phyloP scores from a whole-genome alignment of 2,888 invertebrate genomes.

The Hipparchia sbordonii region DNA sequence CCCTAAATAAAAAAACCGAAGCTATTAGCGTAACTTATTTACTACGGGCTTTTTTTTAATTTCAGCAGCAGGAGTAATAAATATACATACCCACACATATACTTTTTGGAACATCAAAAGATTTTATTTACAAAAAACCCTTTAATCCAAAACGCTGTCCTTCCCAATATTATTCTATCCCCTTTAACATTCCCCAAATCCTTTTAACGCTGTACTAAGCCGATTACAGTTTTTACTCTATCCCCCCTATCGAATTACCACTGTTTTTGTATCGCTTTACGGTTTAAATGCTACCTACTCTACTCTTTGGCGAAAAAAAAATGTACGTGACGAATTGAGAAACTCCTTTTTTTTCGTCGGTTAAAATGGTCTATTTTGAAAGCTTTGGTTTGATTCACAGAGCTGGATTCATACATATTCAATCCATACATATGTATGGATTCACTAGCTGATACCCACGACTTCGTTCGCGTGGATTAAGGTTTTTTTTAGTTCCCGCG shows the following conservation, averaged over 20 bases:
- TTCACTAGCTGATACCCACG: too few species aligned
- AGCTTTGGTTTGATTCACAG: constrained; percentile 25
- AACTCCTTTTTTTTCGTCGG: too few species aligned
- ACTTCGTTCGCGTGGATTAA: too few species aligned
- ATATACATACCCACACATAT: background rate
- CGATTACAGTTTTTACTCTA: constrained; percentile 40
- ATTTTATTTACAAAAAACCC: background rate
- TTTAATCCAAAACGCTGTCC: constrained; percentile 25
- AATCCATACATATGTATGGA: too few species aligned
- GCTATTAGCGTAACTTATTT: too few species aligned
- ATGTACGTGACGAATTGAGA: too few species aligned
- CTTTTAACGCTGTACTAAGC: constrained; percentile 44
- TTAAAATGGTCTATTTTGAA: constrained; percentile 1
- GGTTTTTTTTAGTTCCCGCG: too few species aligned
- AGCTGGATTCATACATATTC: too few species aligned
- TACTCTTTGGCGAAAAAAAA: constrained; percentile 22
- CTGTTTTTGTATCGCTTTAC: constrained; percentile 40
- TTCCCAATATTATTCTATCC: constrained; percentile 21
- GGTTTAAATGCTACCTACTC: constrained; percentile 20
- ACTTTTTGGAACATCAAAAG: constrained; percentile 9
- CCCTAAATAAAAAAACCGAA: too few species aligned
- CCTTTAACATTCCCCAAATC: constrained; percentile 34
- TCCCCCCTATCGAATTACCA: constrained; percentile 42
- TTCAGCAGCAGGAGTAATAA: background rate
- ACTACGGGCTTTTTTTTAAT: background rate